Percentiles rank a stretch among this genome's conserved stretches.
Conservation (phyloP, 2,888 invertebrate genomes). For the Suillia variegata region DNA sequence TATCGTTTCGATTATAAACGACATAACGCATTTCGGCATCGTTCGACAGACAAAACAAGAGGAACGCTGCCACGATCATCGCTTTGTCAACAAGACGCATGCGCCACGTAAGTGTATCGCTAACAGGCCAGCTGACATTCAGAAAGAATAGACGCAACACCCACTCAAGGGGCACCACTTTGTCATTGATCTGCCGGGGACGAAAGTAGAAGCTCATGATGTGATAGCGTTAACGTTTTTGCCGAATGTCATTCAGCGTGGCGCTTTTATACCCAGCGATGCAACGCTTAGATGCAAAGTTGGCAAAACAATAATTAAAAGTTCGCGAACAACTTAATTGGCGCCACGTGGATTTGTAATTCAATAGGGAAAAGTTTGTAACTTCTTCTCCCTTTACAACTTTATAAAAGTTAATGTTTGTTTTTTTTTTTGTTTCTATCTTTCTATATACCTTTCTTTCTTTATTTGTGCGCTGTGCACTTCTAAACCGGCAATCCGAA, state of each 20-base stretch:
- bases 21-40: constrained; percentile 1
- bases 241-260: neutral
- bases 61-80: neutral
- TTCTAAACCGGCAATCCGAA: too few species aligned
- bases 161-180: neutral
- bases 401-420: too few species aligned
- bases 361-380: neutral
- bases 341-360: neutral
- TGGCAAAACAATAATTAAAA: constrained; percentile 1
- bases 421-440: too few species aligned
- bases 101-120: neutral
- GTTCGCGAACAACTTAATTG: constrained; percentile 1
- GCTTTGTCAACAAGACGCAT: neutral
- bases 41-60: neutral
- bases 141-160: constrained; percentile 9
- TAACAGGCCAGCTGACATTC: constrained; percentile 6
- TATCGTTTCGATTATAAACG: neutral
- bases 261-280: neutral
- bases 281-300: neutral
- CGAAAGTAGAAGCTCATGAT: constrained; percentile 21
- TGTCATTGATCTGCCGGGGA: constrained; percentile 20
- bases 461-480: too few species aligned
- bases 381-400: too few species aligned
- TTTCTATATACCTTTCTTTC: too few species aligned
- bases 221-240: neutral